A percentile compares a stretch with the other conserved stretches of the same genome.
Conservation (phyloP, 2,888 invertebrate genomes). For the Perizoma flavofasciatum region DNA sequence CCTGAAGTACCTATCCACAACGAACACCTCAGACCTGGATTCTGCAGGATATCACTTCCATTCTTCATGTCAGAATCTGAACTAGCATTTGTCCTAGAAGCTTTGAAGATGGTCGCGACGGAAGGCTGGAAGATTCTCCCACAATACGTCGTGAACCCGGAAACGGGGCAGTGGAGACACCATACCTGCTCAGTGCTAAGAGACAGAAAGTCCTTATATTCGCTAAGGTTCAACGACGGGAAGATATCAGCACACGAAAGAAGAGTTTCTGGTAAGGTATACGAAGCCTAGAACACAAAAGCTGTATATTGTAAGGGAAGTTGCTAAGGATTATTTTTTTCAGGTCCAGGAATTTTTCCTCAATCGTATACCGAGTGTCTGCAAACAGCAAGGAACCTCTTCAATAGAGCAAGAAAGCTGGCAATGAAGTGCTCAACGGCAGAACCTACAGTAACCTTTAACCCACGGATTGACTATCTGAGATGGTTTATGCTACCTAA, state of each 20-base stretch:
- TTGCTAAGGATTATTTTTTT: conserved; percentile 36
- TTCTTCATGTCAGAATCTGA: conserved; percentile 93
- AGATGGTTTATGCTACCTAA: conserved; percentile 96
- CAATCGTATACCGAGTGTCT: conserved; percentile 90
- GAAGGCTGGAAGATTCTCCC: conserved; percentile 95
- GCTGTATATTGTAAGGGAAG: conserved; percentile 1
- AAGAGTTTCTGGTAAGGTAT: conserved; percentile 82
- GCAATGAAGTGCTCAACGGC: conserved; percentile 89
- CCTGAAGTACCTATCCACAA: conserved; percentile 75
- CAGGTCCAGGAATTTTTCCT: conserved; percentile 88
- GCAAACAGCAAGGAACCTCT: conserved; percentile 90
- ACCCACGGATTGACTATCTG: conserved; percentile 86
- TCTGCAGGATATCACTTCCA: conserved; percentile 92
- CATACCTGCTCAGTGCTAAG: conserved; percentile 90
- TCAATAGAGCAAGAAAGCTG: conserved; percentile 89
- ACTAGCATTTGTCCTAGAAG: conserved; percentile 91
- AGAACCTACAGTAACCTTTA: conserved; percentile 90
- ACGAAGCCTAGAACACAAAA: conserved; percentile 3
- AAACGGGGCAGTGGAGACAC: conserved; percentile 96
- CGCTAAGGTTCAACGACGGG: conserved; percentile 89
- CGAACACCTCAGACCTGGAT: conserved; percentile 93
- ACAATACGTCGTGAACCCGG: conserved; percentile 93
- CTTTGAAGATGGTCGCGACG: conserved; percentile 93
- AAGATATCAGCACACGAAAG: conserved; percentile 90
- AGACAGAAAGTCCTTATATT: conserved; percentile 92